A percentile compares a stretch with the other conserved stretches of the same genome.
These are phyloP conservation scores for Loris lydekkerianus DNA, from an alignment of 2,797 vertebrate genomes.

Conservation along the genomic window DNA sequence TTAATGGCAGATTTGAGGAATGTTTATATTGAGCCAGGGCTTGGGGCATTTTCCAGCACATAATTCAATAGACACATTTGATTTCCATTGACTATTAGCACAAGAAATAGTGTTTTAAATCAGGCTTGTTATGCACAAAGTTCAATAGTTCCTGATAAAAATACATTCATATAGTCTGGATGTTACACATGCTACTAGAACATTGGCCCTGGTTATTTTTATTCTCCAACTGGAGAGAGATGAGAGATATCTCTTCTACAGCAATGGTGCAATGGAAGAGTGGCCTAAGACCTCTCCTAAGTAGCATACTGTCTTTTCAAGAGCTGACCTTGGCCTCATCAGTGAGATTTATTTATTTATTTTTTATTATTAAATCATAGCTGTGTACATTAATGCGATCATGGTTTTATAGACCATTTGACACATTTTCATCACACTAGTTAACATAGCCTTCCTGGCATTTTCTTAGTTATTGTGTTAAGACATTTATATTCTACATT, in stretches of 20 bases:
- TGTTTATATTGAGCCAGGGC: slow-evolving; percentile 39
- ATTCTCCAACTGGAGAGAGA: not conserved
- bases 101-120: slow-evolving; percentile 41
- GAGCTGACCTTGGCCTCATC: not conserved
- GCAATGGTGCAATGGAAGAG: not conserved
- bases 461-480: no score
- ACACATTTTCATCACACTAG: no score
- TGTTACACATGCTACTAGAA: not conserved
- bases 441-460: no score
- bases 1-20: slow-evolving; percentile 56
- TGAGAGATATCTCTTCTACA: not conserved
- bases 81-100: slow-evolving; percentile 47
- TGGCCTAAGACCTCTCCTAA: not conserved
- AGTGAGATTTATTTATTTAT: not conserved
- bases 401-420: no score
- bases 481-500: no score
- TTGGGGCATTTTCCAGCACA: slow-evolving; percentile 53
- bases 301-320: not conserved
- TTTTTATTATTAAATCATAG: no score
- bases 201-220: not conserved
- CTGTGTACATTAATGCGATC: no score
- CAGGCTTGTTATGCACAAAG: not conserved
- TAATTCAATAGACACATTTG: slow-evolving; percentile 52
- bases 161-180: not conserved
- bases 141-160: slow-evolving; percentile 53